These are phyloP conservation scores for Etheostoma spectabile DNA, from an alignment of 2,113 vertebrate genomes.

Conservation along the genomic window DNA sequence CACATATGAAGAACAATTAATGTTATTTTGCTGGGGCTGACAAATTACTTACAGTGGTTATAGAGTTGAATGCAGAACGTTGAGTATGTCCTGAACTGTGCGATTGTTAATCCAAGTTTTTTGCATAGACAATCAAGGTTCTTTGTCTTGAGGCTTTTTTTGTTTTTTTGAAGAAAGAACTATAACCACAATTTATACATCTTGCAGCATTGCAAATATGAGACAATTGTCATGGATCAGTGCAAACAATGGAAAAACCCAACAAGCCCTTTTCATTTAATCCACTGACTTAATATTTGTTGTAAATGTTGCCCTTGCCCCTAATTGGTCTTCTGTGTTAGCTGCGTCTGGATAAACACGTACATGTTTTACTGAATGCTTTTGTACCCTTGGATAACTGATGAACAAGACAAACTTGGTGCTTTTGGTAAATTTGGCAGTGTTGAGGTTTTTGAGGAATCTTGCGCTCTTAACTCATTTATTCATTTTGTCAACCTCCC, in stretches of 20 bases:
- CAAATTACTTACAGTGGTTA: not conserved
- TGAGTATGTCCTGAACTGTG: constrained; percentile 5
- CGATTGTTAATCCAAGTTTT: constrained; percentile 7
- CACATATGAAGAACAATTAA: not conserved
- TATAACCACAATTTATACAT: constrained; percentile 6
- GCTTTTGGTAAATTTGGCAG: constrained; percentile 54
- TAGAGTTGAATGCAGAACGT: not conserved
- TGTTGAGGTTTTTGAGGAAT: constrained; percentile 14
- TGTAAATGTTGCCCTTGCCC: constrained; percentile 3
- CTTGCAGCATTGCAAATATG: constrained; percentile 2
- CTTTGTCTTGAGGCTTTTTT: constrained; percentile 32
- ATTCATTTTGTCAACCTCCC: constrained; percentile 26
- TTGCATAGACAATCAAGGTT: constrained; percentile 63
- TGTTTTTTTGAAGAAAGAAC: constrained; percentile 25
- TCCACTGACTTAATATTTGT: constrained; percentile 15
- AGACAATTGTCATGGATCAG: not conserved
- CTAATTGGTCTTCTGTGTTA: not conserved
- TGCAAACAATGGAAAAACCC: constrained; percentile 7
- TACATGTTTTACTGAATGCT: constrained; percentile 4
- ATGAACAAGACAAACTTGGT: constrained; percentile 59
- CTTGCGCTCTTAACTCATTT: constrained; percentile 8
- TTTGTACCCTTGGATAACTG: constrained; percentile 8
- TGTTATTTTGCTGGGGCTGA: not conserved
- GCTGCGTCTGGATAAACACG: constrained; percentile 2
- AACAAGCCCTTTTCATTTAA: constrained; percentile 36